Evolutionary conservation across 2,113 vertebrate species (phyloP).

Genomic region (Mirza zaza): DNA sequence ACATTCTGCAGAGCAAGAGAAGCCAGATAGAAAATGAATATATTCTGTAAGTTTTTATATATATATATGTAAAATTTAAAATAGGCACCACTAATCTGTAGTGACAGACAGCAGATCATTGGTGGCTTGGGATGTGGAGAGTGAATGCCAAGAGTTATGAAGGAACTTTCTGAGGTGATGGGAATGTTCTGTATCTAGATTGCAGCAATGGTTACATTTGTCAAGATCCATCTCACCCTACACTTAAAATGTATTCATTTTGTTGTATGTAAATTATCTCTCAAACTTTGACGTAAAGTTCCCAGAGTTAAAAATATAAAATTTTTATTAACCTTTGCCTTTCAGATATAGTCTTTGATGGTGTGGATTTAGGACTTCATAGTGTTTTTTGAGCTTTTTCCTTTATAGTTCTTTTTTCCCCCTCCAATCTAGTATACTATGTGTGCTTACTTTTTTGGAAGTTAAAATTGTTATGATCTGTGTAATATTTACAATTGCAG

Average conservation of each 20-base stretch:
- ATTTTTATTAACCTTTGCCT: neutral
- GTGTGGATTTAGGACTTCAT: neutral
- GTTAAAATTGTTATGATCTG: neutral
- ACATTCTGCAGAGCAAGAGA: neutral
- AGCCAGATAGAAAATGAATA: neutral
- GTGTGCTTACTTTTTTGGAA: neutral
- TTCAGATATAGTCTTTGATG: neutral
- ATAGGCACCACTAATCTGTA: neutral
- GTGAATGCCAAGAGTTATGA: neutral
- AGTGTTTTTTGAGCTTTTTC: neutral
- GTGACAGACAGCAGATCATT: neutral
- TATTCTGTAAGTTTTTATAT: neutral
- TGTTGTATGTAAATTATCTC: neutral
- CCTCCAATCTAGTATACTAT: neutral
- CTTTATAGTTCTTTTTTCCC: neutral
- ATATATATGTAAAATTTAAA: no score
- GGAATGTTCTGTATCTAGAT: neutral
- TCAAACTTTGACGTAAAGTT: neutral
- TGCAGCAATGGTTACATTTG: neutral
- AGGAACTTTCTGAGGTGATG: neutral
- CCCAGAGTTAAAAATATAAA: neutral
- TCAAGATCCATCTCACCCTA: neutral
- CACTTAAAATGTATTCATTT: neutral
- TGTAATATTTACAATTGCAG: neutral
- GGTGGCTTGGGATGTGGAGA: neutral